phyloP scores from a whole-genome alignment of 2,113 vertebrate genomes.

The Murina feae region DNA sequence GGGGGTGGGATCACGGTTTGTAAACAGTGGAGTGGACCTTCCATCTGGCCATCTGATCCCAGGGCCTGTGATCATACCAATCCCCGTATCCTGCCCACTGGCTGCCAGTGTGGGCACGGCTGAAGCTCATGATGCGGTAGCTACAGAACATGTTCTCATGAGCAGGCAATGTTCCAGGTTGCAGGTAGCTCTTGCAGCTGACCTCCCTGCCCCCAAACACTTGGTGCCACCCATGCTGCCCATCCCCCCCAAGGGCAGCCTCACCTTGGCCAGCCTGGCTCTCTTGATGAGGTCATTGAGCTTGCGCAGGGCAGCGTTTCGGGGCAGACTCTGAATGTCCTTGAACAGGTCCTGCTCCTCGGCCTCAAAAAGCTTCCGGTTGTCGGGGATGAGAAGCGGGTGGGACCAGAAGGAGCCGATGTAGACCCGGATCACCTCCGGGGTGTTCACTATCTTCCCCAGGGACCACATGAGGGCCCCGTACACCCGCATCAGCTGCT shows the following conservation, averaged over 20 bases:
- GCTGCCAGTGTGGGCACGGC: neutral
- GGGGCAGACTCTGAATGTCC: constrained; percentile 96
- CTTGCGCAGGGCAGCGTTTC: constrained; percentile 95
- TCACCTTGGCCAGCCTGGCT: constrained; percentile 95
- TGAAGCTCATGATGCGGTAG: rapidly evolving
- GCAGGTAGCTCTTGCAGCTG: neutral
- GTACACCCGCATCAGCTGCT: constrained; percentile 97
- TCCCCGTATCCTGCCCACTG: rapidly evolving
- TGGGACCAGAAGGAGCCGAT: constrained; percentile 99
- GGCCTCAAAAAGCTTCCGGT: constrained; percentile 95
- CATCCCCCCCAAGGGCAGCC: neutral
- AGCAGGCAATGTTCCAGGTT: neutral
- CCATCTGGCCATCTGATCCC: rapidly evolving
- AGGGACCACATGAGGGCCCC: constrained; percentile 99
- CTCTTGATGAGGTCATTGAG: constrained; percentile 98
- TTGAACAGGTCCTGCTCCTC: constrained; percentile 97
- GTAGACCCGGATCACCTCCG: constrained; percentile 97
- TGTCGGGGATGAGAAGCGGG: constrained; percentile 94
- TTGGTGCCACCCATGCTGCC: rapidly evolving
- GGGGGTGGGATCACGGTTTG: neutral
- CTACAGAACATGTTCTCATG: rapidly evolving
- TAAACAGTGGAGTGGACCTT: neutral
- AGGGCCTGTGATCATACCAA: neutral
- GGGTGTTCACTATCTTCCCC: constrained; percentile 98
- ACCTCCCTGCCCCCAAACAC: neutral